Conservation (phyloP, 2,797 vertebrate species). For the Enteromius paludinosus region DNA sequence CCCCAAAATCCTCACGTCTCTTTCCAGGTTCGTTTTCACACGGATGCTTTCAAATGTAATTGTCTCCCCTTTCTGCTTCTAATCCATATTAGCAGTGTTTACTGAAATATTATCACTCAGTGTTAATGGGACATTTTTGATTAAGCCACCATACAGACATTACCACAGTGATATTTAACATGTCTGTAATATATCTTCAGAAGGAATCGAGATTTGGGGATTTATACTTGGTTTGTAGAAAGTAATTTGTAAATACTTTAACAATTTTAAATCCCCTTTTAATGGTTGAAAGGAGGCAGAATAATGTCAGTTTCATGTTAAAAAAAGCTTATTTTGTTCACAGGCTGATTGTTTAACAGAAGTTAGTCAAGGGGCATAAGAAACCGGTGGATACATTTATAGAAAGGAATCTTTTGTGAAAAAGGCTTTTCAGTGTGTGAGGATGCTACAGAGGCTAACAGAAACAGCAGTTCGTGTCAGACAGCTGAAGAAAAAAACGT, state of each 20-base stretch:
- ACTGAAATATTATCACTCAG: background rate
- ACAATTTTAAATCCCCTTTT: background rate
- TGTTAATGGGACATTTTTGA: background rate
- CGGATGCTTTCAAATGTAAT: background rate
- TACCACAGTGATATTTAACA: background rate
- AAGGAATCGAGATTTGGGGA: background rate
- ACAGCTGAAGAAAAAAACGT: background rate
- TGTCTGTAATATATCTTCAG: background rate
- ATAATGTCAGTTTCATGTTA: background rate
- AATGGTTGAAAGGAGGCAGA: background rate
- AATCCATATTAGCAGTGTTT: background rate
- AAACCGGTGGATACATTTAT: background rate
- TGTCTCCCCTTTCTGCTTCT: background rate
- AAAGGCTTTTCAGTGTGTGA: constrained; percentile 20
- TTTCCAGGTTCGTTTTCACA: constrained; percentile 1
- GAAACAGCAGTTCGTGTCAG: constrained; percentile 33
- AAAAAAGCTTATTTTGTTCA: background rate
- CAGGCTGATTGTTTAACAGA: background rate
- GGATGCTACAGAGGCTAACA: constrained; percentile 8
- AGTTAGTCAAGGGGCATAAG: background rate
- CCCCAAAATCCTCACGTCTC: background rate
- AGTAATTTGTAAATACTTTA: background rate
- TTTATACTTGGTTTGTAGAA: background rate
- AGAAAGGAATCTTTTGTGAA: background rate
- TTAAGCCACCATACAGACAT: background rate